Base-by-base conservation (phyloP, 2,797 vertebrate genomes). In the Periophthalmus magnuspinnatus region DNA sequence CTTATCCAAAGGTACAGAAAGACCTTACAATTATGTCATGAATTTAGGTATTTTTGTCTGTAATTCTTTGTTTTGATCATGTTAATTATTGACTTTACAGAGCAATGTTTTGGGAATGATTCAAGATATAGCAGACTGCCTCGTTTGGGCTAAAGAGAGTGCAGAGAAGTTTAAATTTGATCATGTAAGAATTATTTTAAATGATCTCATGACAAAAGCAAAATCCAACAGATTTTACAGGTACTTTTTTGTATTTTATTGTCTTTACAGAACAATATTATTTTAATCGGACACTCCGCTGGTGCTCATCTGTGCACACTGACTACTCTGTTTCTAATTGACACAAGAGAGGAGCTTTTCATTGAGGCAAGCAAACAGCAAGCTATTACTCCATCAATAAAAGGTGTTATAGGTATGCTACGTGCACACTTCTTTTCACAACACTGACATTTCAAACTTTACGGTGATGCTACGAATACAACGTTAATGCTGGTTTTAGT, bases 251-350 rank as follows among this genome's bases (percentile, higher is more conserved):
- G 28, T 28, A 28, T 28, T 28, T 21, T 6, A 41, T 36, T 54
- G 34, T 67, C 68, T 36, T 68, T 66, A 6, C 47, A 94, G 94
- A 84, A 90, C 69, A 92, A 90, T 24, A 85, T 94, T 11, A 79
- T 93, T 68, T 81, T 94, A 66, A 82, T 94, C 4, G 92, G 93
- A 13, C 93, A 94, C 72, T 94, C 93, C 16, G 92, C 93, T 1
- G 94, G 93, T 19, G 93, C 91, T 65, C 92, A 94, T 76, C 77
- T 95, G 77, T 93, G 89, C 65, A 77, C 86, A 13, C 82, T 94
- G 76, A 87, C 89, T 34, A 71, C 81, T 4, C 79, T 94, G 32
- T 94, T 94, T 81, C 88, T 95, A 34, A 80, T 84, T 48, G 91
- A 92, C 21, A 71, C 63, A 36, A 80, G 77, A 56, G 87, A 92